Evolutionary conservation across 1,140 invertebrate genomes (phyloP), one percentile per base, ranked within the genome.

Genomic region (Chrysopa pallens): DNA sequence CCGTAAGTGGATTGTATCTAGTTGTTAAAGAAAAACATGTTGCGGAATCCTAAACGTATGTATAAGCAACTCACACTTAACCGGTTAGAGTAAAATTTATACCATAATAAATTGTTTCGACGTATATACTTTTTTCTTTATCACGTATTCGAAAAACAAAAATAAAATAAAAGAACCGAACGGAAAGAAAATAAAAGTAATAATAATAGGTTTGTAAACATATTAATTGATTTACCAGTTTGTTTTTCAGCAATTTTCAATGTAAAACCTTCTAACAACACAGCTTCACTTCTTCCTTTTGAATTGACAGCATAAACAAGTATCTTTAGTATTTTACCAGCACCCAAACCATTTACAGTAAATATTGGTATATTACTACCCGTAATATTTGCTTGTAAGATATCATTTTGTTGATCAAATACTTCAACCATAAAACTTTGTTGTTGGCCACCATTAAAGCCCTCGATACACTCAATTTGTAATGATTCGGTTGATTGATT

Each of bases 401-500:
- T 53, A 2, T 68, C 70, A 15, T 65, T 78, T 43, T 72, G 67
- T 45, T 75, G 68, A 57, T 85, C 80, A 55, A 71, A 80, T 35
- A 84, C 74, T 61, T 84, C 80, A 43, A 81, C 61, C 9, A 77
- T 61, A 55, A 84, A 84, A 44, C 63, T 59, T 51, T 79, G 76
- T 0, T 69, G 66, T 48, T 77, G 72, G 12, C 81, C 81, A 9
- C 83, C 84, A 57, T 88, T 81, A 52, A 86, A 88, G 14, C 83
- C 83, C 64, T 78, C 77, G 28, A 71, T 62, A 57, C 84, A 87
- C 52, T 82, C 78, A 6, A 87, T 74, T 45, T 78, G 73, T 41
- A 85, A 61, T 6, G 81, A 82, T 41, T 80, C 74, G n/a, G 77
- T 77, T 9, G 81, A 84, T 56, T 81, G 78, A 63, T 86, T 86